A percentile compares a stretch with the other conserved stretches of the same genome.
These are phyloP conservation scores for Chondrilla cf. caribensis DNA, from an alignment of 37 sponge, comb jelly and placozoan genomes.

Conservation along the genomic window DNA sequence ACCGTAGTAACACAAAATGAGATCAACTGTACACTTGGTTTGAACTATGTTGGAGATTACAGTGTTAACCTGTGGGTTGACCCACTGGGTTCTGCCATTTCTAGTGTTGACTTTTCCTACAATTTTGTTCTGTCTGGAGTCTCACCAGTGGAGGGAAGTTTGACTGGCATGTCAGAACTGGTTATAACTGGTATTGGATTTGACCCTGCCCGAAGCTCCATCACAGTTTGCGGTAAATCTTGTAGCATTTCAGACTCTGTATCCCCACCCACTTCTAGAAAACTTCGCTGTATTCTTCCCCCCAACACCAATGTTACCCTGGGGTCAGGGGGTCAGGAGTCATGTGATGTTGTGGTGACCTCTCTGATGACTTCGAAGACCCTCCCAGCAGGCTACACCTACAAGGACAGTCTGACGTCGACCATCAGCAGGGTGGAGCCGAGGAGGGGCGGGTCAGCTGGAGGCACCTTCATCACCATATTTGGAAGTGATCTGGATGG, in stretches of 20 bases:
- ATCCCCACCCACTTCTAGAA: conserved; percentile 3
- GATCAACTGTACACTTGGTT: conserved; percentile 46
- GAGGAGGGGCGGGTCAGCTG: conserved; percentile 85
- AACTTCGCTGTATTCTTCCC: conserved; percentile 54
- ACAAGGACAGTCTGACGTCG: conserved; percentile 58
- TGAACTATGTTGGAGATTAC: conserved; percentile 48
- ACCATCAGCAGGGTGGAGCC: conserved; percentile 53
- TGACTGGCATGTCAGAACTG: conserved; percentile 54
- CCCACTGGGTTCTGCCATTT: conserved; percentile 33
- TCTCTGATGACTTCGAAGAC: background rate
- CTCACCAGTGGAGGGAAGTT: conserved; percentile 37
- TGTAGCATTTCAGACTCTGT: conserved; percentile 28
- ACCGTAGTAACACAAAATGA: background rate
- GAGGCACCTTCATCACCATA: conserved; percentile 75
- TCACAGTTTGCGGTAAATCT: conserved; percentile 45
- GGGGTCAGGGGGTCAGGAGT: background rate
- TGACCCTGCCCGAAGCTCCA: conserved; percentile 36
- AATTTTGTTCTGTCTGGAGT: conserved; percentile 32
- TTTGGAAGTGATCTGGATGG: conserved; percentile 59
- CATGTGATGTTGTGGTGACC: conserved; percentile 44
- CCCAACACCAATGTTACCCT: conserved; percentile 6
- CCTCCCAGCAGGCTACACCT: conserved; percentile 43
- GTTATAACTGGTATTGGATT: conserved; percentile 55
- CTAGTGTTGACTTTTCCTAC: conserved; percentile 33
- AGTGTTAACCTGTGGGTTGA: conserved; percentile 13